phyloP scores from a whole-genome alignment of 2,888 invertebrate species.

The Dicyrtomina minuta region DNA sequence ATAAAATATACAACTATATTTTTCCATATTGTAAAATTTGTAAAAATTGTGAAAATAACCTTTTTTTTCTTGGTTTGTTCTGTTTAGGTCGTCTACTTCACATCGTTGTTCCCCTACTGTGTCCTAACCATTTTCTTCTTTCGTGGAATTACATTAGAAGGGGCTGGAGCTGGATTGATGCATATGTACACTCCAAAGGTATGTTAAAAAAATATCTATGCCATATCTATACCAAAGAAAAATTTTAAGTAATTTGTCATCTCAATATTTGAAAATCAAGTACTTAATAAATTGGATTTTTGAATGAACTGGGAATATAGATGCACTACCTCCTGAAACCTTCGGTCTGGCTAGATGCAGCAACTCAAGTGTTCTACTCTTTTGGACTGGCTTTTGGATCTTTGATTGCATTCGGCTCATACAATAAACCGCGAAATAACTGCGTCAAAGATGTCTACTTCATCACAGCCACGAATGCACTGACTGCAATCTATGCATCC shows the following conservation, averaged over 20 bases:
- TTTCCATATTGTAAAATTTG: no score
- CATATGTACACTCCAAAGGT: constrained; percentile 94
- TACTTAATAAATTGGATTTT: neutral
- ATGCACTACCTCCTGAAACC: constrained; percentile 81
- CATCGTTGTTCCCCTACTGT: constrained; percentile 90
- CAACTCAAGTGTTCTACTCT: constrained; percentile 95
- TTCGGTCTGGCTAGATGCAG: constrained; percentile 92
- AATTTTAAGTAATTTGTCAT: no score
- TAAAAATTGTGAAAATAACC: no score
- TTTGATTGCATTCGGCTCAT: constrained; percentile 91
- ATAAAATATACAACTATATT: no score
- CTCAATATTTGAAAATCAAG: no score
- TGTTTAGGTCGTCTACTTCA: constrained; percentile 85
- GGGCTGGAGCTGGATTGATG: constrained; percentile 78
- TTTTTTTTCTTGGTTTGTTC: no score
- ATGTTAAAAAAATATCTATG: constrained; percentile 54
- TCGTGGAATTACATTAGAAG: constrained; percentile 82
- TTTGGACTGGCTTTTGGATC: constrained; percentile 94
- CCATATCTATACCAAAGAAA: no score
- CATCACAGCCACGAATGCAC: constrained; percentile 87
- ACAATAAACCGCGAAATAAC: constrained; percentile 92
- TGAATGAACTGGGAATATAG: constrained; percentile 59
- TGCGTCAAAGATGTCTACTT: constrained; percentile 87
- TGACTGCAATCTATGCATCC: constrained; percentile 92
- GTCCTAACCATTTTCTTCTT: constrained; percentile 93